Percentiles rank a stretch among this genome's conserved stretches.
Evolutionary conservation across 2,888 invertebrate species (phyloP).

Genomic region (Drosophila algonquin): DNA sequence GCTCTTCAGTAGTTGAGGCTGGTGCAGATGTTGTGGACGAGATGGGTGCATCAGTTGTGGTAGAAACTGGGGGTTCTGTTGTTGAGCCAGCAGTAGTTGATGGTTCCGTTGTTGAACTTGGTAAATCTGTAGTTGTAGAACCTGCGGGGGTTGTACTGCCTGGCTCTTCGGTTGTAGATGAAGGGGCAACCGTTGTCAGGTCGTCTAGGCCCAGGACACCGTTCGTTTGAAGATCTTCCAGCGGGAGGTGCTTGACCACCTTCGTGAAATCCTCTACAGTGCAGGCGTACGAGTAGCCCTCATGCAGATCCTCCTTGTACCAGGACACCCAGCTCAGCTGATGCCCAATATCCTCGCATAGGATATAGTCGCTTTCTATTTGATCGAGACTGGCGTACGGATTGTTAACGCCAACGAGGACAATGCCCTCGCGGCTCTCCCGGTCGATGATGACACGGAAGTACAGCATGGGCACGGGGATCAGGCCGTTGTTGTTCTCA

Average conservation of each 20-base stretch:
- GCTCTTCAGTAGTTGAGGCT: background rate
- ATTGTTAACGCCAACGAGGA: conserved; percentile 85
- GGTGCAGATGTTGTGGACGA: background rate
- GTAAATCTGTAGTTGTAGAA: conserved; percentile 19
- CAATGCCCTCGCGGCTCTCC: conserved; percentile 84
- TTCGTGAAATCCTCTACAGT: conserved; percentile 72
- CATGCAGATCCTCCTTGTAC: conserved; percentile 67
- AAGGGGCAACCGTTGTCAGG: conserved; percentile 13
- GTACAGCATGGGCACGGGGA: conserved; percentile 85
- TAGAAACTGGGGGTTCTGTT: background rate
- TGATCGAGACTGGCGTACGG: conserved; percentile 76
- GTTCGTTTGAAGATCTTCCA: conserved; percentile 65
- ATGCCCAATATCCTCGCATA: conserved; percentile 77
- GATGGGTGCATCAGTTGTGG: background rate
- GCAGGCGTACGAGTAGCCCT: conserved; percentile 79
- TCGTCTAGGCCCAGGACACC: conserved; percentile 71
- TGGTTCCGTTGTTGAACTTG: conserved; percentile 22
- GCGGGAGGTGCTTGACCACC: conserved; percentile 70
- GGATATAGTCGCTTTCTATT: conserved; percentile 67
- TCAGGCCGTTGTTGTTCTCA: conserved; percentile 76
- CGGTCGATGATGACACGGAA: conserved; percentile 86
- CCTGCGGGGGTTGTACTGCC: background rate
- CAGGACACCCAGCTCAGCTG: conserved; percentile 74
- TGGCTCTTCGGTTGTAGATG: conserved; percentile 3
- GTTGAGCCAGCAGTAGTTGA: conserved; percentile 3